These are phyloP conservation scores for Platichthys flesus DNA, from an alignment of 2,113 vertebrate genomes.

Conservation along the genomic window DNA sequence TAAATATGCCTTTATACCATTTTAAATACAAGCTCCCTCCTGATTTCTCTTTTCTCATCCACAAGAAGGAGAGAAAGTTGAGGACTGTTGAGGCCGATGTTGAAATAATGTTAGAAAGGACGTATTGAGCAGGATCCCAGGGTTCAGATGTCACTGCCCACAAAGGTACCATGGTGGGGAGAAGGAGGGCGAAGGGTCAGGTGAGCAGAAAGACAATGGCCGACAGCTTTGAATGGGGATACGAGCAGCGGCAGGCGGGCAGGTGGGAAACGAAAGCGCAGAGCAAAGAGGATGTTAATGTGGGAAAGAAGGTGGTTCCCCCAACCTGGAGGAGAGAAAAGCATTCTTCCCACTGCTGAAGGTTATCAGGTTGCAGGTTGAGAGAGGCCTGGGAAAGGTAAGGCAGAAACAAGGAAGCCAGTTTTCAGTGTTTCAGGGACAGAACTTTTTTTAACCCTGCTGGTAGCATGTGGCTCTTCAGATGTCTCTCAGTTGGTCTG, in stretches of 20 bases:
- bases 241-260: conserved; percentile 64
- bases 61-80: conserved; percentile 41
- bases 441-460: background rate
- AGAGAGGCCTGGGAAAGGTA: conserved; percentile 32
- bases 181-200: conserved; percentile 67
- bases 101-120: conserved; percentile 74
- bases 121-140: conserved; percentile 63
- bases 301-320: conserved; percentile 60
- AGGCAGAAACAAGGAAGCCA: background rate
- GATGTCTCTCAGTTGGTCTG: no score
- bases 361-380: conserved; percentile 79
- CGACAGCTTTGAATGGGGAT: conserved; percentile 69
- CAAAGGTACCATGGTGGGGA: conserved; percentile 63
- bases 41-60: conserved; percentile 41
- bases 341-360: conserved; percentile 80
- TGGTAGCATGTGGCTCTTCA: background rate
- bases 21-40: conserved; percentile 31
- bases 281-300: conserved; percentile 58
- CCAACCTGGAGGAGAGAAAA: conserved; percentile 62
- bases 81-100: conserved; percentile 47
- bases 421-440: conserved; percentile 11
- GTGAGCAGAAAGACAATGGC: conserved; percentile 62
- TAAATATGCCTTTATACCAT: conserved; percentile 22
- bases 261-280: conserved; percentile 61
- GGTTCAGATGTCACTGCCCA: conserved; percentile 78